Conservation (phyloP, 2,888 invertebrate genomes). For the Neoascia interrupta region DNA sequence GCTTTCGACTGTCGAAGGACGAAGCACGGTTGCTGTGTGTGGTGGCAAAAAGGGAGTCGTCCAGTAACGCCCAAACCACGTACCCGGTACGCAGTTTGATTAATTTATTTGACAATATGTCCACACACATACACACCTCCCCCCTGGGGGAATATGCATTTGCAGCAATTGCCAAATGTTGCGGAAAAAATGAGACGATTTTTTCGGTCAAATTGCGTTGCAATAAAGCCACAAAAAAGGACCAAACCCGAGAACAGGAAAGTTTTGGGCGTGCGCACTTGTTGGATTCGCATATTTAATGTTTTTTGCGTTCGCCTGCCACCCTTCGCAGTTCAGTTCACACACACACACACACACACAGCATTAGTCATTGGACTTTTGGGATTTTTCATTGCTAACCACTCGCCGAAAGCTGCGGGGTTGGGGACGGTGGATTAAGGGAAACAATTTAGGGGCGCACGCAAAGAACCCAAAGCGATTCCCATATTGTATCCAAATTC, state of each 20-base stretch:
- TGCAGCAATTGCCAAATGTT: conserved; percentile 59
- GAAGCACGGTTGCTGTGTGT: neutral
- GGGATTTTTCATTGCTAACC: conserved; percentile 66
- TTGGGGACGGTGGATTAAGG: conserved; percentile 49
- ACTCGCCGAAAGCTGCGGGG: conserved; percentile 35
- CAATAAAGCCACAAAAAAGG: conserved; percentile 51
- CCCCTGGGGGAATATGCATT: conserved; percentile 46
- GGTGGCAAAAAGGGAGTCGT: conserved; percentile 28
- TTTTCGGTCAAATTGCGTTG: conserved; percentile 66
- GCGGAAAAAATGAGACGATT: conserved; percentile 62
- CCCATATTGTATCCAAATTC: conserved; percentile 53
- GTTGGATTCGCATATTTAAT: conserved; percentile 59
- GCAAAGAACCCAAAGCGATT: conserved; percentile 13
- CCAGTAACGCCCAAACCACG: conserved; percentile 65
- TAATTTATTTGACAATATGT: conserved; percentile 69
- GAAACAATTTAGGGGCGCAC: conserved; percentile 46
- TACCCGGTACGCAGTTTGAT: conserved; percentile 64
- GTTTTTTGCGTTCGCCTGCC: no score
- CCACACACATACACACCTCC: conserved; percentile 23
- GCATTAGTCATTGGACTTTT: conserved; percentile 69
- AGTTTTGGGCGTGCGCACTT: conserved; percentile 68
- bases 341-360: conserved; percentile 28
- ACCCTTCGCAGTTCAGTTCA: no score
- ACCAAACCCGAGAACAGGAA: conserved; percentile 53
- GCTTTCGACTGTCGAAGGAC: no score